phyloP scores from a whole-genome alignment of 2,888 invertebrate species.

The Chrysomela aeneicollis region DNA sequence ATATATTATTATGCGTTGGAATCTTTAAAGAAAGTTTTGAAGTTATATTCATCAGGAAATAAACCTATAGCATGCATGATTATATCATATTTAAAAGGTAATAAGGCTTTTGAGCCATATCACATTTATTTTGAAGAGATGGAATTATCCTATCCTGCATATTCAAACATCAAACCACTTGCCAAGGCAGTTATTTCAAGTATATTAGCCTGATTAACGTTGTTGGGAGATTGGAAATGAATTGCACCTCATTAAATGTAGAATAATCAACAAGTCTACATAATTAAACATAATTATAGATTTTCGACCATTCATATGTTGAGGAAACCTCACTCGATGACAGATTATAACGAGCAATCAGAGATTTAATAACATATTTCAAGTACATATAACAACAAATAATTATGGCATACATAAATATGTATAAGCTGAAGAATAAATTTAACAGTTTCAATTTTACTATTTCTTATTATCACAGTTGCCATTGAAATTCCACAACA shows the following conservation, averaged over 20 bases:
- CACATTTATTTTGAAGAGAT: no score
- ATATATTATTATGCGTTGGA: no score
- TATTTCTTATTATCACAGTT: background rate
- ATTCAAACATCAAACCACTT: background rate
- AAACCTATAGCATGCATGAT: no score
- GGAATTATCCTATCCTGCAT: no score
- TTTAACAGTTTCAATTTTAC: conserved; percentile 13
- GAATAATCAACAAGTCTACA: conserved; percentile 11
- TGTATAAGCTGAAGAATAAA: conserved; percentile 22
- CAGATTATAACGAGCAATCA: conserved; percentile 32
- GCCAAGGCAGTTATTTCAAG: background rate
- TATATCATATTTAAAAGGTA: no score
- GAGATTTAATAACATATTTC: conserved; percentile 19
- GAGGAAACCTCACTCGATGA: conserved; percentile 19
- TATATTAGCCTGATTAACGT: background rate
- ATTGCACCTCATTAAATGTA: conserved; percentile 3
- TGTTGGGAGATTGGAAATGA: background rate
- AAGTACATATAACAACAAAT: conserved; percentile 24
- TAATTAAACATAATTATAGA: conserved; percentile 15
- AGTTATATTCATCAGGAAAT: no score
- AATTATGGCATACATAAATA: conserved; percentile 29
- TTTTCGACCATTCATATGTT: background rate
- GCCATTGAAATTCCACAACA: background rate
- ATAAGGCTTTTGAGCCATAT: no score
- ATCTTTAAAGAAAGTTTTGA: no score